Base-by-base conservation (phyloP, 2,797 vertebrate genomes). In the Phaenicophaeus curvirostris region DNA sequence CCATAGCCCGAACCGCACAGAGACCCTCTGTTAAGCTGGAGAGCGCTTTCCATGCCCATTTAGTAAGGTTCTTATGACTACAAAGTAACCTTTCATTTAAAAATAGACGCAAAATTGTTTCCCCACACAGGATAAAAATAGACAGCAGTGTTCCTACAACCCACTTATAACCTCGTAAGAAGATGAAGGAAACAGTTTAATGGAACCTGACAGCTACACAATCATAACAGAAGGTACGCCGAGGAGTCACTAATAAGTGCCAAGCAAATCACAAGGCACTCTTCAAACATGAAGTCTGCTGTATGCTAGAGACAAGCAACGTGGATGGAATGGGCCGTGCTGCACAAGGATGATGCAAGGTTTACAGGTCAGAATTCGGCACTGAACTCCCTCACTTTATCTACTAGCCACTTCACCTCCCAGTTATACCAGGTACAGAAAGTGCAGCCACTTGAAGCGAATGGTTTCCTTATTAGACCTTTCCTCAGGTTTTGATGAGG, bases 81-180 rank as follows among this genome's bases (percentile, higher is more conserved):
- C 61, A 93, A 80, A 87, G 57, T 57, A 92, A 94, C 67, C 61
- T 90, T 92, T 90, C 80, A 90, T 57, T 87, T 95, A 95, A 95
- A 94, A 84, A 93, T 84, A 95, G 93, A 89, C 2, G 4, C 42
- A 76, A 91, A 90, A 92, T 66, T 44, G 71, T 57, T 94, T 94
- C 78, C 77, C 84, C 63, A 92, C 78, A 39, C 13, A 27, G 41
- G 84, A 68, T 81, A 96, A 94, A 94, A 96, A 87, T 90, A 95
- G 79, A 28, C 85, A 84, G 81, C 3, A 11, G 61, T 73, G 66
- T 53, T 95, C 83, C 88, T 82, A 66, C 46, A 94, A 66, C 69
- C 90, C 77, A 88, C 91, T 95, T 55, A 55, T 1, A 94, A 67
- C 31, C 75, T 71, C 92, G 57, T 61, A 61, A 92, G 71, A 61